Evolutionary conservation across 1,140 invertebrate genomes (phyloP), one percentile per base, ranked within the genome.

Genomic region (Polypedilum pembai): DNA sequence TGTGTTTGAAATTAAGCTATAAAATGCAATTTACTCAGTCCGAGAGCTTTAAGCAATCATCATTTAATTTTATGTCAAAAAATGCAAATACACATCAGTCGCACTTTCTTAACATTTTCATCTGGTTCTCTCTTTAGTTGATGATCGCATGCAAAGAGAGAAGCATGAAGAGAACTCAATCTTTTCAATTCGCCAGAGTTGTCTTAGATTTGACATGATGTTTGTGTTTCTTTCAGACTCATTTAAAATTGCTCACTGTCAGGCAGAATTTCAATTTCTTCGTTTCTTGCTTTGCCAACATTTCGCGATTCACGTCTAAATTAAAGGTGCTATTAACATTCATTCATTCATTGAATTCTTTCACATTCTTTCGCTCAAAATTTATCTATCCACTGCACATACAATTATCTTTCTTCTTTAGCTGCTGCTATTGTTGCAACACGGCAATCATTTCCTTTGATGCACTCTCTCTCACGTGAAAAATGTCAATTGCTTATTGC

Each of bases 41-140:
- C 65, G 18, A 69, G 8, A 69, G 17, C 65, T 18, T 69, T 21
- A 20, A 69, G 65, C 65, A 69, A 69, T 69, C 65, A 69, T 69
- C 65, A 69, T 69, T 69, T 69, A 69, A 69, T 69, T 69, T 69
- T 18, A 69, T 69, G 65, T 69, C 65, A 69, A 69, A 56, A 33
- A 69, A 69, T 69, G 65, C 65, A 69, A 69, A 69, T 69, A 21
- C 65, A 69, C 65, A 69, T 69, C 65, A 69, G 65, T 69, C 65
- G 20, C 65, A 69, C 17, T 20, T 8, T 69, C 18, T 56, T 56
- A 15, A 56, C 45, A n/a, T 56, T 56, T 56, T 12, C 4, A n/a
- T 15, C n/a, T 15, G 45, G 8, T 56, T 56, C 3, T 15, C 15
- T 45, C 8, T 8, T 45, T 45, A 3, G 8, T 2, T 56, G 45